Evolutionary conservation across 2,888 invertebrate species (phyloP), one percentile per base, ranked within the genome.

Genomic region (Trichogramma evanescens): DNA sequence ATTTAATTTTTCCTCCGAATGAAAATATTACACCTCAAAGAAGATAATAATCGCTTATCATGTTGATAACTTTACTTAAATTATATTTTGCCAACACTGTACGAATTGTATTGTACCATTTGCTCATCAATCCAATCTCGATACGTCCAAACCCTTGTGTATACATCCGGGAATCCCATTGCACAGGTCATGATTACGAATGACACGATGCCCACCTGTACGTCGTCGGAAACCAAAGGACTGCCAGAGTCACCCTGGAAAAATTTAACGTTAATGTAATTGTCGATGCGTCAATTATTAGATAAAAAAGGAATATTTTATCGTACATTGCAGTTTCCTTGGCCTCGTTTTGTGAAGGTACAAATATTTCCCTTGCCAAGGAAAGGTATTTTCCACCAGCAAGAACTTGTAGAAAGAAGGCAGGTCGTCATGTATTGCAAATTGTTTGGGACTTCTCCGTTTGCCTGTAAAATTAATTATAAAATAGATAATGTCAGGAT

Each of bases 291-390:
- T 1, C 26, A 26, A 40, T 26, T 2, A 13, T 13, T 13, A 13
- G 13, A 13, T 13, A 26, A 26, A 26, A 26, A 26, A 26, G 26
- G 26, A 26, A 26, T 26, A 26, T 50, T 26, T 13, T 41, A 38
- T 70, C 70, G 71, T 50, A 74, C 74, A 55, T 73, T 64, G 54
- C 74, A 75, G 6, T 72, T 73, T 50, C 74, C 74, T 66, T 75
- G 68, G 39, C 73, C 74, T 40, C 1, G 6, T 63, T 68, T 67
- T 2, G 74, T 73, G 41, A 70, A 66, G n/a, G 73, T 71, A 54
- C 74, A 75, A 26, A 74, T 69, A n/a, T 74, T 54, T n/a, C n/a
- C 4, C 4, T 45, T 8, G 10, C n/a, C 13, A 45, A 44, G 8
- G 3, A 10, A 6, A 5, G 38, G 2, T 5, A 46, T 4, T 9